These are phyloP conservation scores for Heliconius melpomene DNA, from an alignment of 1,140 invertebrate species.

Conservation along the genomic window DNA sequence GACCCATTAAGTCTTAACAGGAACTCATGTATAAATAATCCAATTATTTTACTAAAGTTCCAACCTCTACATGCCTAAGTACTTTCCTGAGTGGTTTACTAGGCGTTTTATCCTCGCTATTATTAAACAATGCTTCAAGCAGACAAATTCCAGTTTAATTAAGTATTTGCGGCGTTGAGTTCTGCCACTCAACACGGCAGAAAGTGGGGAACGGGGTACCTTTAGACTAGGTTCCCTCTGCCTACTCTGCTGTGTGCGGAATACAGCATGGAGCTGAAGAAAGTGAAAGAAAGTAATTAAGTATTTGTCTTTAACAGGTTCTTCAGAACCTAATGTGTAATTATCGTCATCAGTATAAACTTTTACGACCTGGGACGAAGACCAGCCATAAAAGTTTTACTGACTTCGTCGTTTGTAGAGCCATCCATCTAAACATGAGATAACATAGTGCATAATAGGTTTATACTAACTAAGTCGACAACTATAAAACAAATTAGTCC, in stretches of 20 bases:
- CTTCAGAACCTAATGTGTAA: not conserved
- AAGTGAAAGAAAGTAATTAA: not conserved
- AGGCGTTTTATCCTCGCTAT: not conserved
- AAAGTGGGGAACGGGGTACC: too few relatives aligned
- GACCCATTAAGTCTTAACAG: not conserved
- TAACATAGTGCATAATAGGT: not conserved
- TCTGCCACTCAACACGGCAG: too few relatives aligned
- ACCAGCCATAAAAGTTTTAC: not conserved
- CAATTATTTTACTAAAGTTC: slow-evolving; percentile 6
- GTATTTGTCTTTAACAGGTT: not conserved
- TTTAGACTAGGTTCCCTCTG: too few relatives aligned
- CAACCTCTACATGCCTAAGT: not conserved
- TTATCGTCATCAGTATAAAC: not conserved
- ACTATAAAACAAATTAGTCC: not conserved
- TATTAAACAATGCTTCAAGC: not conserved
- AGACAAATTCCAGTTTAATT: not conserved
- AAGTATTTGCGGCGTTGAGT: not conserved
- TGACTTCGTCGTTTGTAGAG: not conserved
- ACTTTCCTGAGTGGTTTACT: not conserved
- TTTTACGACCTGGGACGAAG: not conserved
- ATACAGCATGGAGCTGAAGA: too few relatives aligned
- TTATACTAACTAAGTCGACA: not conserved
- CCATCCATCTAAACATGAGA: not conserved
- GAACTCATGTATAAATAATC: not conserved
- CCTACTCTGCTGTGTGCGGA: too few relatives aligned